Evolutionary conservation across 2,113 vertebrate species (phyloP), one percentile per base, ranked within the genome.

Genomic region (Pyrgilauda ruficollis): DNA sequence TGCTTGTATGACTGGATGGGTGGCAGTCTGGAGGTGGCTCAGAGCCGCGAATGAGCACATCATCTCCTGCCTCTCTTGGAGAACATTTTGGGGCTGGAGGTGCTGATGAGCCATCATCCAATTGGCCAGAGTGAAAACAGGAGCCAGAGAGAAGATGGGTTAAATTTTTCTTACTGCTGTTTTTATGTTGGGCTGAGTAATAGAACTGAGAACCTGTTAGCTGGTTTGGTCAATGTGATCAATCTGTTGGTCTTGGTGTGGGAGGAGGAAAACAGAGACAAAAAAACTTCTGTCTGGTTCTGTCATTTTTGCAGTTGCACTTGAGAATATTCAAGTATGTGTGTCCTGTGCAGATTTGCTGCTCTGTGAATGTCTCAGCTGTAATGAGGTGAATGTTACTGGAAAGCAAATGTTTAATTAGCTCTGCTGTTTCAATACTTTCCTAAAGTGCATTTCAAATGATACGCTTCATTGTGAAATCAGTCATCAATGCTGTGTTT

Each of bases 341-440:
- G 27, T 19, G 19, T 52, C 68, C 61, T 26, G 53, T 63, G 66
- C 68, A 55, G 52, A 84, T 93, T 39, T 89, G 63, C 56, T 93
- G 67, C 78, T 37, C 41, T 87, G n/a, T 67, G 74, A 91, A 77
- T 28, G 5, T n/a, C 64, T 55, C 79, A 90, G 64, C 58, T 84
- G 30, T 87, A 94, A 82, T 75, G 89, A 78, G 44, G 52, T 91
- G 77, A 87, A 76, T 62, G 47, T 28, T 84, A 67, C 74, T 76
- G 67, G 78, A 95, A 94, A 83, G 58, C 62, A 76, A 85, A 87
- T 13, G 64, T 95, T 96, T 93, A 87, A 95, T 90, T 93, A 87
- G 28, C 62, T 96, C 61, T 62, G 37, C 81, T 87, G n/a, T 53
- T 89, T 89, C 58, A 89, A 26, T 79, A 27, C 28, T 69, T 89